Percentiles rank a stretch among this genome's conserved stretches.
Conservation (phyloP, 2,888 invertebrate species). For the Cephalotes varians region DNA sequence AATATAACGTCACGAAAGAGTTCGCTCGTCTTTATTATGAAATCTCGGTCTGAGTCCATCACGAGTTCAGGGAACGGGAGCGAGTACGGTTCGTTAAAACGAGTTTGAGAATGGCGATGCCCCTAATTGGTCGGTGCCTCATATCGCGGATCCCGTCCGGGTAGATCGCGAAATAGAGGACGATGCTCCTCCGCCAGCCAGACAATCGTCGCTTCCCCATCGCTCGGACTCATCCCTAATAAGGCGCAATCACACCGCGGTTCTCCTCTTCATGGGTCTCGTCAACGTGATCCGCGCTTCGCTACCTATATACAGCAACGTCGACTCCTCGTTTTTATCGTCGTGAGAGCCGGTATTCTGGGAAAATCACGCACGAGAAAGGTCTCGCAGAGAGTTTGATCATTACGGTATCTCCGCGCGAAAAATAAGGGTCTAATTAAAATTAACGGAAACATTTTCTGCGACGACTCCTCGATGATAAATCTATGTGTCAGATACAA, state of each 20-base stretch:
- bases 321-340: not conserved
- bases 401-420: slow-evolving; percentile 12
- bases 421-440: slow-evolving; percentile 4
- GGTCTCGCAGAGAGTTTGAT: slow-evolving; percentile 16
- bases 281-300: slow-evolving; percentile 39
- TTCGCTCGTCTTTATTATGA: not conserved
- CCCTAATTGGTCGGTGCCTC: slow-evolving; percentile 81
- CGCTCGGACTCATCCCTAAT: slow-evolving; percentile 74
- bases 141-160: slow-evolving; percentile 70
- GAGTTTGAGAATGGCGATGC: slow-evolving; percentile 74
- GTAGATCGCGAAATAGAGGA: slow-evolving; percentile 74
- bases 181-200: slow-evolving; percentile 75
- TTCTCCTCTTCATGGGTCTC: slow-evolving; percentile 67
- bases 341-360: slow-evolving; percentile 27
- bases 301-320: slow-evolving; percentile 49
- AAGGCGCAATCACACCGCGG: slow-evolving; percentile 79
- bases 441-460: not conserved
- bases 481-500: not conserved
- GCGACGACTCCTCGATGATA: not conserved
- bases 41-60: slow-evolving; percentile 14
- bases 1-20: slow-evolving; percentile 39
- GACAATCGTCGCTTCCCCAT: slow-evolving; percentile 74
- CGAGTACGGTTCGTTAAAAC: slow-evolving; percentile 69
- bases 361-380: not conserved
- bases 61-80: slow-evolving; percentile 27